These are phyloP conservation scores for Oithona nana DNA, from an alignment of 2,888 invertebrate species.

Conservation along the genomic window DNA sequence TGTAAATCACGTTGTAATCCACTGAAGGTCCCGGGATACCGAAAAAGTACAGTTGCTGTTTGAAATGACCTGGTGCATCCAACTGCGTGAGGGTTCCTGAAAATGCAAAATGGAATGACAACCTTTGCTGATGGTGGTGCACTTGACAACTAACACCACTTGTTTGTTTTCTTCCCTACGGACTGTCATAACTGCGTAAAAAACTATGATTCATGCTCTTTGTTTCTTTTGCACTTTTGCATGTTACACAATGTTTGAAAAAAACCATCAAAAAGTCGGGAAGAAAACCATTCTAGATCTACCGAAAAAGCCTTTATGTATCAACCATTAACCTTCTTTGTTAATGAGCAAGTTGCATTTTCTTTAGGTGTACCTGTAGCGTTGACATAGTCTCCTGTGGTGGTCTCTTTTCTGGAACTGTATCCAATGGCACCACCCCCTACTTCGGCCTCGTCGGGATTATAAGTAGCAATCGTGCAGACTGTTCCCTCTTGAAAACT, in stretches of 20 bases:
- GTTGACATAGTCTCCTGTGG: conserved; percentile 16
- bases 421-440: conserved; percentile 18
- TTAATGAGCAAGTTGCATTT: neutral
- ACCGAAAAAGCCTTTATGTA: too few relatives aligned
- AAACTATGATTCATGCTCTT: too few relatives aligned
- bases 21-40: conserved; percentile 16
- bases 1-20: conserved; percentile 21
- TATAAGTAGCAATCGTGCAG: conserved; percentile 18
- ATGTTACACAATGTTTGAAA: too few relatives aligned
- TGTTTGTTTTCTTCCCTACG: too few relatives aligned
- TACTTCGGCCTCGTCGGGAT: conserved; percentile 14
- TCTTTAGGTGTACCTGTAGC: conserved; percentile 17
- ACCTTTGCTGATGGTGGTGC: too few relatives aligned
- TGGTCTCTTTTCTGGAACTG: conserved; percentile 18
- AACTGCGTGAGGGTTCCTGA: conserved; percentile 13
- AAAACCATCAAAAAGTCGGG: too few relatives aligned
- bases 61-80: conserved; percentile 20
- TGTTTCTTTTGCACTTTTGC: too few relatives aligned
- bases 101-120: neutral
- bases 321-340: too few relatives aligned
- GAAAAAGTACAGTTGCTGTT: conserved; percentile 19
- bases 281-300: too few relatives aligned
- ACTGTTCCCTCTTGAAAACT: conserved; percentile 20
- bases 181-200: too few relatives aligned
- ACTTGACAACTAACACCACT: too few relatives aligned